Percentiles rank a stretch among this genome's conserved stretches.
phyloP scores from a whole-genome alignment of 2,888 invertebrate genomes.

The Heliconius erato region DNA sequence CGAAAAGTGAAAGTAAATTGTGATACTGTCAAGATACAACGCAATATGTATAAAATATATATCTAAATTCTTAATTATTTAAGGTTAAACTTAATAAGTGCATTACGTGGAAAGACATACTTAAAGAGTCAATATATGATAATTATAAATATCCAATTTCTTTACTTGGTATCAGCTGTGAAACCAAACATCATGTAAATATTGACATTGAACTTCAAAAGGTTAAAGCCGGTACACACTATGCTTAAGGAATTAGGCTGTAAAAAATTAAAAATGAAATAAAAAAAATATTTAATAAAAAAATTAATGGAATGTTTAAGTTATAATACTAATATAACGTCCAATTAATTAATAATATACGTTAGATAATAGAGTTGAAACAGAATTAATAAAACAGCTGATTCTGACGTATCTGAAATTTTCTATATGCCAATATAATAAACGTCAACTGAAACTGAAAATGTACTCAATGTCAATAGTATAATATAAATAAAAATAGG shows the following conservation, averaged over 20 bases:
- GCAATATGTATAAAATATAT: not conserved
- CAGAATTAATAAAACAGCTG: not conserved
- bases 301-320: not conserved
- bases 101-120: not conserved
- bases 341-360: not conserved
- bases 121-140: not conserved
- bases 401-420: not conserved
- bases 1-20: constrained; percentile 45
- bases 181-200: not conserved
- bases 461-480: not conserved
- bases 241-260: not conserved
- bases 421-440: not conserved
- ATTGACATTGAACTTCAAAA: constrained; percentile 5
- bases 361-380: not conserved
- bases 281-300: not conserved
- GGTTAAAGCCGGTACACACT: not conserved
- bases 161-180: not conserved
- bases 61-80: not conserved
- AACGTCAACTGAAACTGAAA: constrained; percentile 4
- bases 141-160: not conserved
- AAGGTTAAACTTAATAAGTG: not conserved
- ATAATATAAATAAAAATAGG: constrained; percentile 6
- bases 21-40: not conserved
- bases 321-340: not conserved
- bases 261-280: too few relatives aligned